These are phyloP conservation scores for Neosilurus hyrtlii DNA, from an alignment of 2,797 vertebrate species.

Conservation along the genomic window DNA sequence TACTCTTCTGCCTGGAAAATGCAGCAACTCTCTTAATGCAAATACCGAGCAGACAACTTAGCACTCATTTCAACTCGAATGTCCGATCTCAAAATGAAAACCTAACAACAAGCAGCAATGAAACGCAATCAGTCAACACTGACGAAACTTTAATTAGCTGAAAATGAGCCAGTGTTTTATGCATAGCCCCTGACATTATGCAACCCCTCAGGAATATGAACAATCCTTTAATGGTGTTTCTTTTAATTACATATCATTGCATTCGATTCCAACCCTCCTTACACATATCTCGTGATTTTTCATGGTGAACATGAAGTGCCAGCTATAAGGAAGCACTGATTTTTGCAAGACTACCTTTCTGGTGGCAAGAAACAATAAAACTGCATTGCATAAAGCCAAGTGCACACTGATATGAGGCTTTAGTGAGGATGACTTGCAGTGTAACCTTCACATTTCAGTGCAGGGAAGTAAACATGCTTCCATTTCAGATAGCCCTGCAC, in stretches of 20 bases:
- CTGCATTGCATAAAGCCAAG: not conserved
- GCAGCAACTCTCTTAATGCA: constrained; percentile 39
- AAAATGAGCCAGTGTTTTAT: constrained; percentile 34
- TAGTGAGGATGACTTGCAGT: constrained; percentile 13
- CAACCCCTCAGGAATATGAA: constrained; percentile 6
- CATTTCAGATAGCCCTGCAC: not conserved
- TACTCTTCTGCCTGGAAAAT: constrained; percentile 55
- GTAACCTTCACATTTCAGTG: not conserved
- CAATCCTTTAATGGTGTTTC: constrained; percentile 17
- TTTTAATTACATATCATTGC: not conserved
- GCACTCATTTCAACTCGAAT: constrained; percentile 21
- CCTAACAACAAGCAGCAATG: not conserved
- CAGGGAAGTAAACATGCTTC: not conserved
- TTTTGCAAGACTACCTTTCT: not conserved
- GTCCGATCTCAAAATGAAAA: constrained; percentile 3
- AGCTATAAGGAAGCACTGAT: not conserved
- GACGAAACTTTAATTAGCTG: constrained; percentile 29
- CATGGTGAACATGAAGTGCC: not conserved
- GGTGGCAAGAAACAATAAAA: not conserved
- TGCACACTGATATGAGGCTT: not conserved
- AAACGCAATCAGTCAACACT: constrained; percentile 18
- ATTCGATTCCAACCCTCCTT: not conserved
- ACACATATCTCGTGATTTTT: constrained; percentile 21
- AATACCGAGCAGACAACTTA: constrained; percentile 40
- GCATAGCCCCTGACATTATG: not conserved